Percentiles rank a stretch among this genome's conserved stretches.
phyloP scores from a whole-genome alignment of 1,140 invertebrate genomes.

The Teleogryllus occipitalis region DNA sequence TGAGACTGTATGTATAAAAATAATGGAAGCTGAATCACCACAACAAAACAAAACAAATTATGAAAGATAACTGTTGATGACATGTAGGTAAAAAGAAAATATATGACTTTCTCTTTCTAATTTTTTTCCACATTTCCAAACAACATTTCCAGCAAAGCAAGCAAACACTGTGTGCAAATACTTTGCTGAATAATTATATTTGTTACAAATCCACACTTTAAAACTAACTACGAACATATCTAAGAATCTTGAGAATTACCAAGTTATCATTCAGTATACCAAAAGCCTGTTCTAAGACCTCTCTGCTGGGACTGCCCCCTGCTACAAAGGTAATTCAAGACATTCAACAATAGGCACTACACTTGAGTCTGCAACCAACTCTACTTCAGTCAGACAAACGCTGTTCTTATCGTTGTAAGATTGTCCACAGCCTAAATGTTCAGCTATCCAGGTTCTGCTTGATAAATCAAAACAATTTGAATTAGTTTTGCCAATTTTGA shows the following conservation, averaged over 20 bases:
- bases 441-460: neutral
- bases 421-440: neutral
- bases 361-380: neutral
- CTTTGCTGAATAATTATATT: slow-evolving; percentile 2
- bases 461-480: neutral
- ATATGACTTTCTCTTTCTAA: neutral
- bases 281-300: neutral
- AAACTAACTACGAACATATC: neutral
- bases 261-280: neutral
- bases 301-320: neutral
- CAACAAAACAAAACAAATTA: neutral
- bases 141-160: neutral
- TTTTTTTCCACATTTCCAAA: neutral
- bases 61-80: neutral
- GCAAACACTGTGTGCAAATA: neutral
- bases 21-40: neutral
- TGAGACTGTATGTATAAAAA: neutral
- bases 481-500: too few species aligned
- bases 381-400: neutral
- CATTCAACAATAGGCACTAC: slow-evolving; percentile 4
- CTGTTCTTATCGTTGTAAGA: slow-evolving; percentile 1
- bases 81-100: neutral
- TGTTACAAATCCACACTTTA: neutral
- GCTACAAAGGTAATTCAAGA: neutral
- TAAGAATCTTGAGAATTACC: neutral